Base-by-base conservation (phyloP, 2,888 invertebrate genomes). In the Drosophila incognita region DNA sequence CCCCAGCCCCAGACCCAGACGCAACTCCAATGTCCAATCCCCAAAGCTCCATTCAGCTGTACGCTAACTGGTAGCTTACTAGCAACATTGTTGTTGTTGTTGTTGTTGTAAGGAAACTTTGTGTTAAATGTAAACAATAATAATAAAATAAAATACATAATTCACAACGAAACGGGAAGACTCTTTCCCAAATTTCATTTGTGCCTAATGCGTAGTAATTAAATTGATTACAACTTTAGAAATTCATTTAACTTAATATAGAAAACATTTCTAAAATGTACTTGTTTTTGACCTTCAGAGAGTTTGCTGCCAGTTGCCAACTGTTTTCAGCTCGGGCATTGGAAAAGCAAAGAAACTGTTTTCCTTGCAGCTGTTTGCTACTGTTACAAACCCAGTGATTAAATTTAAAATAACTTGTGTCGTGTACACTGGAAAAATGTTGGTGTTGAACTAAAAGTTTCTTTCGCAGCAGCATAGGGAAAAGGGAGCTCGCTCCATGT, bases 1-100 rank as follows among this genome's bases (percentile, higher is more conserved):
- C 7, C 29, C 31, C 51, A 21, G 42, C 13, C 51, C 1, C 15
- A 24, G 3, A 0, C n/a, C 40, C 40, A 6, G 13, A 46, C 56
- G 13, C 29, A 0, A 11, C 31, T n/a, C 59, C 10, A 11, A 11
- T 21, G 27, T 8, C 18, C 27, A 27, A 31, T 57, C n/a, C 27
- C 11, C 46, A 36, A 56, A 7, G 36, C 36, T 27, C 24, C 42
- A 54, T 31, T 57, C 13, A 57, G 46, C 38, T 35, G 27, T 15
- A 61, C 42, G 40, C 64, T 62, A 78, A 69, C 81, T 60, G 52
- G 63, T 42, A 31, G 64, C 67, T 63, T 60, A 40, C 63, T 69
- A 67, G 67, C 18, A 82, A 90, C 86, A 80, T 74, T 85, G 90
- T 89, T 82, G 33, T 73, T 85, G 90, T 89, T 82, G 90, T 89